Evolutionary conservation across 2,113 vertebrate species (phyloP), one percentile per base, ranked within the genome.

Genomic region (Amphiprion percula): DNA sequence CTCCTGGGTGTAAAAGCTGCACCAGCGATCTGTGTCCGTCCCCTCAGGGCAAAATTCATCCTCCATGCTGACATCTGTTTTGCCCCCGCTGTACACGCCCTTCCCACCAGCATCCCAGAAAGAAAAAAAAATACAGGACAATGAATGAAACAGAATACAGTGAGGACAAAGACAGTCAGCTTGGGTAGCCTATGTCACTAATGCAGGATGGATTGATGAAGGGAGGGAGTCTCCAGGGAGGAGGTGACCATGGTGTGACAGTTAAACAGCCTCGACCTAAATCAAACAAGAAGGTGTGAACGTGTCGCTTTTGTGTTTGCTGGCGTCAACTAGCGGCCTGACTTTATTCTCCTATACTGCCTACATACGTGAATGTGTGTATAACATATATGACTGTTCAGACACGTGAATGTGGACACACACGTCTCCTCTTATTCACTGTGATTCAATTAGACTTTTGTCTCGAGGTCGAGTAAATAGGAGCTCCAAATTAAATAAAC

Each of bases 51-150:
- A 54, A 74, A 15, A 79, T 84, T 80, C 88, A 84, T 90, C 76
- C 76, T 83, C 63, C 26, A 21, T 15, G 2, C 54, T 75, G 84
- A 90, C 91, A 89, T 90, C 86, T 91, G 89, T 85, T 83, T 70
- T 75, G 68, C 71, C 73, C 73, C 79, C 19, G 0, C 58, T 62
- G 64, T 49, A 73, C 52, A 73, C 72, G 15, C 74, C 78, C 82
- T 68, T 82, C 86, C 81, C 86, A 67, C 59, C 70, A 54, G 78
- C 81, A 49, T 70, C 85, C 67, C 30, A 30, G 30, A 44, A 28
- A 55, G 55, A 33, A 30, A 30, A 30, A 30, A 50, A 50, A 67
- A 60, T 17, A 41, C 8, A 68, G 81, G 68, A 87, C 87, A 88
- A 87, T 85, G 77, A 71, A 56, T 10, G 21, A 74, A 88, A 87